These are phyloP conservation scores for Hemistola chrysoprasaria DNA, from an alignment of 2,888 invertebrate genomes.

Conservation along the genomic window DNA sequence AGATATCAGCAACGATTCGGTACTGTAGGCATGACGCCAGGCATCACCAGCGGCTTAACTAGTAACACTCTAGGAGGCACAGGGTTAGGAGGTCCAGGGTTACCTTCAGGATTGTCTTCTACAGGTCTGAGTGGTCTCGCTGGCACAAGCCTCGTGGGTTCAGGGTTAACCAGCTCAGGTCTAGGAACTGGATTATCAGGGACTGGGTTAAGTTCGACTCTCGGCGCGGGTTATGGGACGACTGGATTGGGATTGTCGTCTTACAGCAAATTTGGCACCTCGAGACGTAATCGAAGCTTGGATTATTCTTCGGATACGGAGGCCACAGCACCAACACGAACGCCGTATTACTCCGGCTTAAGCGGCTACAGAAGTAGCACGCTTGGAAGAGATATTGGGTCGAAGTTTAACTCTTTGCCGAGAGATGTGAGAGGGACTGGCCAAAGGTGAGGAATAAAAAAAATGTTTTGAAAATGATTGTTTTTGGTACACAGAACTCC, in stretches of 20 bases:
- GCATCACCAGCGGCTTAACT: constrained; percentile 54
- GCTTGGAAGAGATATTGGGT: constrained; percentile 82
- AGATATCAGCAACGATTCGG: constrained; percentile 85
- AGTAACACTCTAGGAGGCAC: constrained; percentile 25
- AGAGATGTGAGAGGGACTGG: constrained; percentile 84
- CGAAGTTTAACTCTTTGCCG: constrained; percentile 88
- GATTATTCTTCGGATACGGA: constrained; percentile 98
- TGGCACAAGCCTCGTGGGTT: constrained; percentile 68
- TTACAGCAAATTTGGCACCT: constrained; percentile 82
- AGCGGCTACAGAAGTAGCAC: constrained; percentile 76
- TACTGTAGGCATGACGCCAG: constrained; percentile 60
- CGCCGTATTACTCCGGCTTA: constrained; percentile 87
- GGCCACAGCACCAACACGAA: constrained; percentile 90
- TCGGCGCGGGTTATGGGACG: constrained; percentile 67
- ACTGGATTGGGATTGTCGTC: constrained; percentile 67
- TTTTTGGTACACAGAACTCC: neutral
- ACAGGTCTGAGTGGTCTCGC: constrained; percentile 73
- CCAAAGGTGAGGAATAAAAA: constrained; percentile 67
- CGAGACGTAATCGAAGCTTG: constrained; percentile 89
- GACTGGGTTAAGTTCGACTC: constrained; percentile 61
- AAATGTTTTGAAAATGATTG: too few species aligned
- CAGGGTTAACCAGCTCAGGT: constrained; percentile 64
- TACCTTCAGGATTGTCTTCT: constrained; percentile 68
- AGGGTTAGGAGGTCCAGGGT: constrained; percentile 48
- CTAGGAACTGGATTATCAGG: constrained; percentile 64